These are phyloP conservation scores for Rhopalosiphum padi DNA, from an alignment of 1,140 invertebrate species.

Conservation along the genomic window DNA sequence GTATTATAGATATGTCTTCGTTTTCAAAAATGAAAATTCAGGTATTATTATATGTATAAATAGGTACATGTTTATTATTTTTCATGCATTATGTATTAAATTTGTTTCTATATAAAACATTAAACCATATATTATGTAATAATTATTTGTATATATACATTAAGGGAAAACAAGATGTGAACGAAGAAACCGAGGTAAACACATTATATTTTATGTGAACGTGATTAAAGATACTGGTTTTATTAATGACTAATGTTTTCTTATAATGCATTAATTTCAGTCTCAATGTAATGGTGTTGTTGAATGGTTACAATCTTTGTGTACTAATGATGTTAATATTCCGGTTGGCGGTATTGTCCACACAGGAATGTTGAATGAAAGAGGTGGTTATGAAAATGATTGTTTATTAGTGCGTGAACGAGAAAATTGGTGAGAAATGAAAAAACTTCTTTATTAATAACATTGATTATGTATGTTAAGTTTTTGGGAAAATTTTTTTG, in stretches of 20 bases:
- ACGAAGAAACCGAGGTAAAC: background rate
- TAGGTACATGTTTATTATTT: background rate
- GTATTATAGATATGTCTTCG: constrained; percentile 84
- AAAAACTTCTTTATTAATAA: background rate
- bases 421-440: constrained; percentile 49
- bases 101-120: background rate
- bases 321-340: constrained; percentile 97
- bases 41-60: constrained; percentile 64
- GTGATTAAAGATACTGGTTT: background rate
- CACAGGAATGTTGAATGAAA: constrained; percentile 96
- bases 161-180: constrained; percentile 35
- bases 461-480: too few relatives aligned
- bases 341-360: constrained; percentile 94
- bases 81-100: too few relatives aligned
- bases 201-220: background rate
- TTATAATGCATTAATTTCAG: constrained; percentile 64
- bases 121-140: background rate
- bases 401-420: constrained; percentile 79
- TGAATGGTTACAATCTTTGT: constrained; percentile 88
- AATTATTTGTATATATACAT: background rate
- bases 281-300: constrained; percentile 88
- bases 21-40: constrained; percentile 84
- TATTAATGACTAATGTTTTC: background rate
- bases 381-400: constrained; percentile 98
- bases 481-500: too few relatives aligned